phyloP scores from a whole-genome alignment of 1,140 invertebrate genomes.

The Saxidomus purpurata region DNA sequence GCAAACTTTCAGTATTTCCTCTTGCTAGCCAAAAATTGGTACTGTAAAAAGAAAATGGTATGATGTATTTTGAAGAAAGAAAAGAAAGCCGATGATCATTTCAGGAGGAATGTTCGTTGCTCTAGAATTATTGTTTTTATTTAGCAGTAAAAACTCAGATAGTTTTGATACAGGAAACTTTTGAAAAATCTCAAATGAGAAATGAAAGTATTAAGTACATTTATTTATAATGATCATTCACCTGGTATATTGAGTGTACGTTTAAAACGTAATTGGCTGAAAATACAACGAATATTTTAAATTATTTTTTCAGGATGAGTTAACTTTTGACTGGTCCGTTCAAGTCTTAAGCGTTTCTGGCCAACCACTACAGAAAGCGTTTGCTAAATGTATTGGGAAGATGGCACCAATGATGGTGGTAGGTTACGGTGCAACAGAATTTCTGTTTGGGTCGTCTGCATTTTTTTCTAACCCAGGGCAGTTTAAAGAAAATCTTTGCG shows the following conservation, averaged over 20 bases:
- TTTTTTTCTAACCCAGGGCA: neutral
- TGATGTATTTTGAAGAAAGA: too few relatives aligned
- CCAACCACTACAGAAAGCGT: constrained; percentile 25
- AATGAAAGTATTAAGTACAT: neutral
- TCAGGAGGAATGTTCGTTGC: too few relatives aligned
- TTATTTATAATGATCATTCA: neutral
- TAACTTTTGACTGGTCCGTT: neutral
- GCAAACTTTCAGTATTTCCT: too few relatives aligned
- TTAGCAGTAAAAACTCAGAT: too few relatives aligned
- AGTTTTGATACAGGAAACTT: too few relatives aligned
- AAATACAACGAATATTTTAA: neutral
- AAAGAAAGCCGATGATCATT: too few relatives aligned
- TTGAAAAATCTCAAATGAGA: too few relatives aligned
- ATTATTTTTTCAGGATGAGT: constrained; percentile 2
- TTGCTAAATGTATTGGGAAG: constrained; percentile 29
- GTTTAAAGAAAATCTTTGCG: constrained; percentile 1
- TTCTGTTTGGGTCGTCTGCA: neutral
- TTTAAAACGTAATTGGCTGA: neutral
- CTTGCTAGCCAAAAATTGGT: too few relatives aligned
- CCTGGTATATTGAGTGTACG: neutral
- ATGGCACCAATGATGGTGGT: constrained; percentile 2
- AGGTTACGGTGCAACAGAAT: constrained; percentile 63
- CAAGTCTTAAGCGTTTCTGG: constrained; percentile 14
- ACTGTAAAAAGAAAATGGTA: too few relatives aligned
- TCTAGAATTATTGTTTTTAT: too few relatives aligned